phyloP scores from a whole-genome alignment of 2,888 invertebrate species.

The Lutraria lutraria region DNA sequence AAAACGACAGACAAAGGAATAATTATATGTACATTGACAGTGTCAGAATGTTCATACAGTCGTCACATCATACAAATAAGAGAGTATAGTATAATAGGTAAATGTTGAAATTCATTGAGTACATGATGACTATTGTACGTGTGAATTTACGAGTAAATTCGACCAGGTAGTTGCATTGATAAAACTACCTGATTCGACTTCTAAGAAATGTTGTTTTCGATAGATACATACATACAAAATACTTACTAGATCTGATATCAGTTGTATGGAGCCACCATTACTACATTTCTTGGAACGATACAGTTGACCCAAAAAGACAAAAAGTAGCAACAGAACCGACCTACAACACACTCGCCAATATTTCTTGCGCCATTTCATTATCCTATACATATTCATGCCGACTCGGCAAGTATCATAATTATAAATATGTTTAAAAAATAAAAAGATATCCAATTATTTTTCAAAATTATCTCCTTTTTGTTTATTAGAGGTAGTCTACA shows the following conservation, averaged over 20 bases:
- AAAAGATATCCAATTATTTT: too few relatives aligned
- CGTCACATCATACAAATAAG: not conserved
- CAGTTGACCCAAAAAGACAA: not conserved
- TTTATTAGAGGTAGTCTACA: too few relatives aligned
- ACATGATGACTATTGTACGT: too few relatives aligned
- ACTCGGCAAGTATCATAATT: not conserved
- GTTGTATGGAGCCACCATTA: conserved; percentile 11
- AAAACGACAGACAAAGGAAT: not conserved
- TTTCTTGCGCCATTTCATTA: conserved; percentile 33
- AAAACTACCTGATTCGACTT: too few relatives aligned
- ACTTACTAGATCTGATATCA: conserved; percentile 46
- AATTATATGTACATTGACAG: too few relatives aligned
- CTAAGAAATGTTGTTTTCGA: not conserved
- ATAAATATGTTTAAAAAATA: too few relatives aligned
- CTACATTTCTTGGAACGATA: conserved; percentile 25
- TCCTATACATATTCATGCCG: conserved; percentile 19
- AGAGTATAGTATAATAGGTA: too few relatives aligned
- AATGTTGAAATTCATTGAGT: too few relatives aligned
- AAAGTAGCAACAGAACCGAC: not conserved
- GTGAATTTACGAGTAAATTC: too few relatives aligned
- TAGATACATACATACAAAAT: too few relatives aligned
- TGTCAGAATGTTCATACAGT: not conserved
- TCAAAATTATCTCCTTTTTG: too few relatives aligned
- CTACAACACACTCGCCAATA: conserved; percentile 32
- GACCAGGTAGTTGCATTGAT: too few relatives aligned